These are phyloP conservation scores for Xiphophorus maculatus DNA, from an alignment of 2,113 vertebrate genomes.

Conservation along the genomic window DNA sequence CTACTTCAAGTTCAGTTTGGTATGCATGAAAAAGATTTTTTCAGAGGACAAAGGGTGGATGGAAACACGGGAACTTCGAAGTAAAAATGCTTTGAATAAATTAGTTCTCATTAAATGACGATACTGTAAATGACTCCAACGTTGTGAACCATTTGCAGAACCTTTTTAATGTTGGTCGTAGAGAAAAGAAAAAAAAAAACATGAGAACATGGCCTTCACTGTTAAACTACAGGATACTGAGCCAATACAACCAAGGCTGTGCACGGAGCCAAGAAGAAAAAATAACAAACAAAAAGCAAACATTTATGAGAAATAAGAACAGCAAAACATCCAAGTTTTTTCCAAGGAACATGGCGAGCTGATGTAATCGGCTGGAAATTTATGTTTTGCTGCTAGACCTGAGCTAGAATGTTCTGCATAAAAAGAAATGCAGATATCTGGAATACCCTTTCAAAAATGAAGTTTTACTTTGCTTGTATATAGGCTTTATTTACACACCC, in stretches of 20 bases:
- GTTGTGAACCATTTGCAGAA: neutral
- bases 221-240: conserved; percentile 7
- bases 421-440: neutral
- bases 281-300: conserved; percentile 58
- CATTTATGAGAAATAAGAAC: conserved; percentile 25
- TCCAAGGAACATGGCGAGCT: conserved; percentile 26
- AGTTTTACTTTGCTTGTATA: too few species aligned
- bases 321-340: conserved; percentile 23
- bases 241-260: conserved; percentile 60
- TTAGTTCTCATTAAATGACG: neutral
- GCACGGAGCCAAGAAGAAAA: conserved; percentile 46
- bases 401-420: neutral
- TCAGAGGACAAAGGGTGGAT: neutral
- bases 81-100: neutral
- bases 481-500: too few species aligned
- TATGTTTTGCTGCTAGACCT: conserved; percentile 6
- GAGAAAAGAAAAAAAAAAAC: neutral
- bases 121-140: neutral
- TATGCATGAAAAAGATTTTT: neutral
- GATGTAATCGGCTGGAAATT: conserved; percentile 28
- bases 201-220: conserved; percentile 54
- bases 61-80: neutral
- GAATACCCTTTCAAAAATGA: too few species aligned
- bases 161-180: neutral
- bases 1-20: too few species aligned